Evolutionary conservation across 2,797 vertebrate species (phyloP).

Genomic region (Pitangus sulphuratus): DNA sequence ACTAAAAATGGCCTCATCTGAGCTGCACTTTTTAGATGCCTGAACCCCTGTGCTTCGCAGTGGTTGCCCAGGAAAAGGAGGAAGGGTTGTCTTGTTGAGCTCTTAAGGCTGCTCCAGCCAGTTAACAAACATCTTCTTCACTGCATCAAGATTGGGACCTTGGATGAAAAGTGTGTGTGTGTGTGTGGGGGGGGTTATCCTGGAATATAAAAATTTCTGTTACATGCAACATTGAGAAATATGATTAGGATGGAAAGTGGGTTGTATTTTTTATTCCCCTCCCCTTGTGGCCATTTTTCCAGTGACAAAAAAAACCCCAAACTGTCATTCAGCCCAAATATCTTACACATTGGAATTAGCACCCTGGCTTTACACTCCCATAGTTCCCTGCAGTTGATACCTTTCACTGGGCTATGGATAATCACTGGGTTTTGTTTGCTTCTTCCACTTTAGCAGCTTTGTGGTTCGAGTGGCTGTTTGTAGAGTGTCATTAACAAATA

Average conservation of each 20-base stretch:
- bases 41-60: not conserved
- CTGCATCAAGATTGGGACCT: not conserved
- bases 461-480: slow-evolving; percentile 9
- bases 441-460: slow-evolving; percentile 9
- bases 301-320: fast-evolving
- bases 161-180: not conserved
- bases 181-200: not conserved
- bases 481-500: not conserved
- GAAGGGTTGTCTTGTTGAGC: not conserved
- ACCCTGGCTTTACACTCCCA: not conserved
- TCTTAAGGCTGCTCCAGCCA: not conserved
- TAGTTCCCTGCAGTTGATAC: not conserved
- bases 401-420: slow-evolving; percentile 33
- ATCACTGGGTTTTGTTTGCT: not conserved
- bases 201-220: not conserved
- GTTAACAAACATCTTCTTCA: not conserved
- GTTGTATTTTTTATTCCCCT: not conserved
- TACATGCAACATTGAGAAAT: not conserved
- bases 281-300: fast-evolving
- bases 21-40: not conserved
- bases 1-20: not conserved
- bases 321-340: not conserved
- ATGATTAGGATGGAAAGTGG: not conserved
- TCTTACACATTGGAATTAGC: not conserved
- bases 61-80: not conserved